A percentile compares a stretch with the other conserved stretches of the same genome.
Evolutionary conservation across 2,797 vertebrate species (phyloP).

Genomic region (Allobates femoralis): DNA sequence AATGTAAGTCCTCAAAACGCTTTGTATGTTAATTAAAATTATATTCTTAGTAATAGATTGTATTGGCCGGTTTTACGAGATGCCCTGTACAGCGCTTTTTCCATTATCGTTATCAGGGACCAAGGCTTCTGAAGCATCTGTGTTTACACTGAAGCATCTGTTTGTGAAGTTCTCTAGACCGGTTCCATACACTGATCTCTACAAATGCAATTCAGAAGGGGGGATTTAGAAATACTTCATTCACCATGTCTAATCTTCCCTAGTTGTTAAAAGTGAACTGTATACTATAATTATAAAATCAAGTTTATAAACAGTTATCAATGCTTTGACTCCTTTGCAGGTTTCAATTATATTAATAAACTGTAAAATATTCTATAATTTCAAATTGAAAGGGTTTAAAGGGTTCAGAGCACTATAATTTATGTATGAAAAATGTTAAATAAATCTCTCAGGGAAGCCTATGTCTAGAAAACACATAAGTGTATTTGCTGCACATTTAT

Average conservation of each 20-base stretch:
- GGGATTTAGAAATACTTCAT: not conserved
- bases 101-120: too few relatives aligned
- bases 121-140: not conserved
- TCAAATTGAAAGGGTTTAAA: not conserved
- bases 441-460: not conserved
- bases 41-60: too few relatives aligned
- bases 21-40: too few relatives aligned
- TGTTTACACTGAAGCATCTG: not conserved
- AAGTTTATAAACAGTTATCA: not conserved
- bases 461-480: not conserved
- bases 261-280: not conserved
- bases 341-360: not conserved
- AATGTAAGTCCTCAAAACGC: too few relatives aligned
- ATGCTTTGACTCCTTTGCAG: not conserved
- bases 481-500: conserved; percentile 5
- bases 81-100: too few relatives aligned
- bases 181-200: not conserved
- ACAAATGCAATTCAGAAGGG: not conserved
- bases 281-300: not conserved
- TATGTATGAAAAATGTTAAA: not conserved
- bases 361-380: not conserved
- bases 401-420: not conserved
- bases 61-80: too few relatives aligned
- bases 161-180: not conserved
- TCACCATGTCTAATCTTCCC: not conserved